Evolutionary conservation across 2,113 vertebrate species (phyloP).

Genomic region (Pardalotus punctatus): DNA sequence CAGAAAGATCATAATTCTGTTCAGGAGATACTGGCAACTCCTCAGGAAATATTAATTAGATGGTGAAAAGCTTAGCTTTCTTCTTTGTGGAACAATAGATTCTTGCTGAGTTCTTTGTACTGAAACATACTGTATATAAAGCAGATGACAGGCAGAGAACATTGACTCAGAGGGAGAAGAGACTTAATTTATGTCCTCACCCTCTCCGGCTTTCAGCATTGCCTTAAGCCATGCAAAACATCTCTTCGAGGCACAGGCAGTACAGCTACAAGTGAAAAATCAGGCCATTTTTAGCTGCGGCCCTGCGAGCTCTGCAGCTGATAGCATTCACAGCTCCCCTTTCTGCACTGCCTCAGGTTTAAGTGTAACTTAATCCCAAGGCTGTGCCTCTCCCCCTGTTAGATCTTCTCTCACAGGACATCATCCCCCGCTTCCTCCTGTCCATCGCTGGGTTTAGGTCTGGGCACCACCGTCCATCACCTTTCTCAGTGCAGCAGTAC

Average conservation of each 20-base stretch:
- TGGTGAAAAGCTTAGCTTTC: not conserved
- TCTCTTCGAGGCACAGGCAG: not conserved
- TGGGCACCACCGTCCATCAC: not conserved
- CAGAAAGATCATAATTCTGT: not conserved
- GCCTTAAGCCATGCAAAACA: not conserved
- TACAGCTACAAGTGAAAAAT: not conserved
- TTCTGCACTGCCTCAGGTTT: not conserved
- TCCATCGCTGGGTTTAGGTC: not conserved
- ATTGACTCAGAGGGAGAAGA: not conserved
- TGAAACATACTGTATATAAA: not conserved
- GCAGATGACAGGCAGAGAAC: not conserved
- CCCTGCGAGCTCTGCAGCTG: accelerated
- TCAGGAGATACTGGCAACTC: not conserved
- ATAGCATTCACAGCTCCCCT: not conserved
- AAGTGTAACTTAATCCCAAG: not conserved
- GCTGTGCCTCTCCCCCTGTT: not conserved
- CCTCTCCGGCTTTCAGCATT: not conserved
- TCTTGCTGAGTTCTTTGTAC: not conserved
- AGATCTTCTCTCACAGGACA: not conserved
- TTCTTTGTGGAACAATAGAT: not conserved
- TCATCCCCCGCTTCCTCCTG: not conserved
- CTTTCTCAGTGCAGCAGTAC: not conserved
- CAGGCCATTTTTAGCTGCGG: not conserved
- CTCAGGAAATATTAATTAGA: conserved; percentile 24
- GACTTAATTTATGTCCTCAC: not conserved